phyloP scores from a whole-genome alignment of 2,888 invertebrate genomes.

The Epinotia demarniana region DNA sequence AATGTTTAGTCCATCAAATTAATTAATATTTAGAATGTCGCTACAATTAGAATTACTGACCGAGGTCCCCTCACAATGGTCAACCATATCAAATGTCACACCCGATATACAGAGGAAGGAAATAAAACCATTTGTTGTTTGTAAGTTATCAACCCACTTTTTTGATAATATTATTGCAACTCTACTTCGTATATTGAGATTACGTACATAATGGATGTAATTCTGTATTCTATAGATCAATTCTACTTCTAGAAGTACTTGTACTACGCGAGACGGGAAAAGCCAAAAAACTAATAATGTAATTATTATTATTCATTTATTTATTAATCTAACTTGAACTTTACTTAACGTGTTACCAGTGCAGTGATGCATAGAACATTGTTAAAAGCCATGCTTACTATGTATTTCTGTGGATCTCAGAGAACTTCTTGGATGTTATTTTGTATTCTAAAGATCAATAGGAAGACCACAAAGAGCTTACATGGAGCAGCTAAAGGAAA shows the following conservation, averaged over 20 bases:
- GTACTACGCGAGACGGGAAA: too few relatives aligned
- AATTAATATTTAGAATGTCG: constrained; percentile 61
- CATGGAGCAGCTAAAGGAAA: too few relatives aligned
- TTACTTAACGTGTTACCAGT: too few relatives aligned
- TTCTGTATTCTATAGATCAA: not conserved
- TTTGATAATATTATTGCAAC: not conserved
- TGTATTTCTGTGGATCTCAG: too few relatives aligned
- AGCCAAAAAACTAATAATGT: too few relatives aligned
- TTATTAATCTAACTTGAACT: too few relatives aligned
- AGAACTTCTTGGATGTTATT: too few relatives aligned
- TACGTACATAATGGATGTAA: not conserved
- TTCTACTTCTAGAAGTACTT: not conserved
- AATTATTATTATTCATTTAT: too few relatives aligned
- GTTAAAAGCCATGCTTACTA: too few relatives aligned
- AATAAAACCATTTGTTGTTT: constrained; percentile 76
- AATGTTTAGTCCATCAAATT: constrained; percentile 36
- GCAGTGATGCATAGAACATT: too few relatives aligned
- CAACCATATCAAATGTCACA: constrained; percentile 63
- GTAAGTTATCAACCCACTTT: constrained; percentile 60
- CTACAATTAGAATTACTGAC: constrained; percentile 75
- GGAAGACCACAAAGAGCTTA: too few relatives aligned
- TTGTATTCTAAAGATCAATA: too few relatives aligned
- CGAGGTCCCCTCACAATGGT: constrained; percentile 74
- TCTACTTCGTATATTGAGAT: not conserved
- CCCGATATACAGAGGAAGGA: constrained; percentile 79